These are phyloP conservation scores for Anastrepha obliqua DNA, from an alignment of 1,140 invertebrate genomes.

Conservation along the genomic window DNA sequence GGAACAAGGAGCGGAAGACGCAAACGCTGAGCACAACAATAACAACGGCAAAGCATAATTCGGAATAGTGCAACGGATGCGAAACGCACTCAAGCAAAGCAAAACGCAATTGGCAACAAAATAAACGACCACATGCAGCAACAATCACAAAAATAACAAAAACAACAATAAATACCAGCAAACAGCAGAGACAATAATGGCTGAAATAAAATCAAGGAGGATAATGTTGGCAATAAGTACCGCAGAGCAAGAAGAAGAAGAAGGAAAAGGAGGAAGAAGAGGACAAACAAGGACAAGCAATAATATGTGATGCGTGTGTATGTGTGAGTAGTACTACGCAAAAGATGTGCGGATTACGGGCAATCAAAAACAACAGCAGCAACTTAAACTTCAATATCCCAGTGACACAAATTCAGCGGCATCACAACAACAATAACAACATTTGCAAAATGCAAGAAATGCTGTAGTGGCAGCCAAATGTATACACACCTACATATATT, in stretches of 20 bases:
- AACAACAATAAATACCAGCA: background rate
- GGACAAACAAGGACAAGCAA: background rate
- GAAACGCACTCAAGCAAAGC: conserved; percentile 42
- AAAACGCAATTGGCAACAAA: conserved; percentile 29
- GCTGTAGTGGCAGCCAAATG: no score
- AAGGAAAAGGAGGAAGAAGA: background rate
- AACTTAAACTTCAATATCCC: conserved; percentile 48
- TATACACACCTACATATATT: background rate
- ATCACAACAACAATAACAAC: background rate
- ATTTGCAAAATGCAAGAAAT: no score
- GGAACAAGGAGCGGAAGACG: background rate
- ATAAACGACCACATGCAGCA: conserved; percentile 11
- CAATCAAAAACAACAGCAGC: background rate
- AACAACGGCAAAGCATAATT: background rate
- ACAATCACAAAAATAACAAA: background rate
- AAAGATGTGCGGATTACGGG: conserved; percentile 8
- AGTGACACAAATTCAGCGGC: conserved; percentile 46
- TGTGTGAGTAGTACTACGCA: background rate
- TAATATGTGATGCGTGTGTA: background rate
- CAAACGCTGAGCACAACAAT: background rate
- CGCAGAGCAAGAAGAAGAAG: background rate
- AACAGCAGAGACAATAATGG: background rate
- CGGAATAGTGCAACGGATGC: background rate
- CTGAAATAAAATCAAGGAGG: conserved; percentile 17
- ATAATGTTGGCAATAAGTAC: conserved; percentile 34